These are phyloP conservation scores for Sylvilagus floridanus DNA, from an alignment of 2,797 vertebrate species.

Conservation along the genomic window DNA sequence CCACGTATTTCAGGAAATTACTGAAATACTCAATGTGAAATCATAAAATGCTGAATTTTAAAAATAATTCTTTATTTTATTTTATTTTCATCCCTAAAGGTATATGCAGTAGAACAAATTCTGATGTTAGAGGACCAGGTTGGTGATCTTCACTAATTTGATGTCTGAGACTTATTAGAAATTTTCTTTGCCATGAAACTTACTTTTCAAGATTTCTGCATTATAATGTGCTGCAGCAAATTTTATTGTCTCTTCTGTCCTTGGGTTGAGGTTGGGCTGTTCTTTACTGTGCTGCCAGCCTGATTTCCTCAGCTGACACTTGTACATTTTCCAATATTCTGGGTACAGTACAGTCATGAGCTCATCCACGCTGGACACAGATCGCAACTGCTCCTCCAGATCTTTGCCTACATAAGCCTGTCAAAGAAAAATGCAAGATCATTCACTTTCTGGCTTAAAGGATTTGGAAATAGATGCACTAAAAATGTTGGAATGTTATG, in stretches of 20 bases:
- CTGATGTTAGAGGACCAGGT: background rate
- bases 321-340: constrained; percentile 95
- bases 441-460: background rate
- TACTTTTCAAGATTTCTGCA: constrained; percentile 96
- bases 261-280: constrained; percentile 84
- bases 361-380: constrained; percentile 96
- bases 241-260: constrained; percentile 89
- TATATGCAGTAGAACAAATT: background rate
- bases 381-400: constrained; percentile 94
- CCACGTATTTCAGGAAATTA: background rate
- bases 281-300: constrained; percentile 87
- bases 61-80: background rate
- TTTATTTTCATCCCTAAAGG: background rate
- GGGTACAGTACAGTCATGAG: constrained; percentile 97
- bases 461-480: background rate
- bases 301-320: constrained; percentile 93
- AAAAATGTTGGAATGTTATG: background rate
- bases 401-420: constrained; percentile 92
- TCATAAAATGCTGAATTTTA: background rate
- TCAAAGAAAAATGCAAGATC: constrained; percentile 78
- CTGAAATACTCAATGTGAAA: background rate
- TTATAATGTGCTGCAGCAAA: constrained; percentile 96
- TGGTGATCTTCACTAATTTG: background rate
- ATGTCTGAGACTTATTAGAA: accelerated
- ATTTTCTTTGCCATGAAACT: constrained; percentile 80